These are phyloP conservation scores for Narcine bancroftii DNA, from an alignment of 2,113 vertebrate species.

Conservation along the genomic window DNA sequence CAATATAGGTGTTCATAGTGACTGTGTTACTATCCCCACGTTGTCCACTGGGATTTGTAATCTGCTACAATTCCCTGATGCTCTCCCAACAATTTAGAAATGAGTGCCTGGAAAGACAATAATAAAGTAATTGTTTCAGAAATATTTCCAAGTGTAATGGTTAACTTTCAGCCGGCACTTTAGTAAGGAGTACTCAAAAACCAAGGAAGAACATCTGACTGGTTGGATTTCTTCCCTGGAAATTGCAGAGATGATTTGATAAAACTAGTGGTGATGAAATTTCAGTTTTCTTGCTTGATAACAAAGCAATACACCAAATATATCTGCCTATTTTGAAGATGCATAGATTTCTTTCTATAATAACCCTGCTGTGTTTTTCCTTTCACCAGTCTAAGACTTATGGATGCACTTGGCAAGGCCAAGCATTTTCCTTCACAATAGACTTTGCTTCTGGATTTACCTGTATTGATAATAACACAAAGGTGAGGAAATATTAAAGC, in stretches of 20 bases:
- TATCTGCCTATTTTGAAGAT: not conserved
- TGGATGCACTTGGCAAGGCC: conserved; percentile 77
- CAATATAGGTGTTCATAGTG: not conserved
- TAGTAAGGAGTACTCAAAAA: not conserved
- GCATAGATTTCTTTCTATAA: conserved; percentile 39
- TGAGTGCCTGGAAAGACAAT: not conserved
- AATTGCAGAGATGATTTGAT: not conserved
- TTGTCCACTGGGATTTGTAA: not conserved
- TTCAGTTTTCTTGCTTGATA: not conserved
- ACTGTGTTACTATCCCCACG: not conserved
- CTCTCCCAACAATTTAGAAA: not conserved
- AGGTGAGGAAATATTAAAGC: conserved; percentile 56
- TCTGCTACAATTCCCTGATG: not conserved
- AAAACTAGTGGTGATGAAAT: not conserved
- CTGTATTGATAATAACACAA: conserved; percentile 73
- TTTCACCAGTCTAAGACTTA: conserved; percentile 76
- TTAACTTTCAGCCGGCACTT: not conserved
- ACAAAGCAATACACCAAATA: not conserved
- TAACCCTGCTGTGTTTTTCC: conserved; percentile 41
- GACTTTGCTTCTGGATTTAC: conserved; percentile 80
- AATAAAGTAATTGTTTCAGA: not conserved
- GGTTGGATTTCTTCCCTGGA: not conserved
- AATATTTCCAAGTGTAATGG: not conserved
- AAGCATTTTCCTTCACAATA: conserved; percentile 68
- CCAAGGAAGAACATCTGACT: not conserved